Evolutionary conservation across 2,113 vertebrate species (phyloP).

Genomic region (Dasyurus viverrinus): DNA sequence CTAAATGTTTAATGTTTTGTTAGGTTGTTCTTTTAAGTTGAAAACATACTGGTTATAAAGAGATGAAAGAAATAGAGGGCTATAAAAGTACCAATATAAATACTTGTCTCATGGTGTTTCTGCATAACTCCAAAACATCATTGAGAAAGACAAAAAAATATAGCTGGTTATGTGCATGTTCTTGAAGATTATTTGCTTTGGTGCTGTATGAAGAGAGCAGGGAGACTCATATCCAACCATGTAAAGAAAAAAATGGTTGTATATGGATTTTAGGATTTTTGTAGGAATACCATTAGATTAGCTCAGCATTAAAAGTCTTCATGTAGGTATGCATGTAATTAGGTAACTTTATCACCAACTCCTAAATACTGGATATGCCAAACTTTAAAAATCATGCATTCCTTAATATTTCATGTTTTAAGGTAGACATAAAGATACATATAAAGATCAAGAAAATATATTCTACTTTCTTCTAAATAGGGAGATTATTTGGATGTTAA

Average conservation of each 20-base stretch:
- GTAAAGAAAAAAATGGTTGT: not conserved
- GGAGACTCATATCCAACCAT: constrained; percentile 14
- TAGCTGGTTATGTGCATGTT: not conserved
- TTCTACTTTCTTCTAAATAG: not conserved
- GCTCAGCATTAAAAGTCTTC: not conserved
- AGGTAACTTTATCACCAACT: not conserved
- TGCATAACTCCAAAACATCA: not conserved
- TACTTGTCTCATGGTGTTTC: not conserved
- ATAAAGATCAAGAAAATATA: constrained; percentile 26
- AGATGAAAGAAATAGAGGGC: constrained; percentile 72
- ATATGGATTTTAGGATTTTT: constrained; percentile 1
- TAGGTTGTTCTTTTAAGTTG: constrained; percentile 48
- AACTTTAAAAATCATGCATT: not conserved
- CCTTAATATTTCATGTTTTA: not conserved
- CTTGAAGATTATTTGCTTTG: not conserved
- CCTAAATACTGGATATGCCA: not conserved
- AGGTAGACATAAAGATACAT: not conserved
- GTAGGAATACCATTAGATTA: not conserved
- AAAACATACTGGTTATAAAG: constrained; percentile 60
- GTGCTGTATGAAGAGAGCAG: constrained; percentile 11
- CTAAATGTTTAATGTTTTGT: constrained; percentile 56
- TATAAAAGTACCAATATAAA: constrained; percentile 26
- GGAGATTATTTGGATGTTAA: not conserved
- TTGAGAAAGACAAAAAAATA: not conserved
- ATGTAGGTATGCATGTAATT: not conserved